Evolutionary conservation across 2,797 vertebrate genomes (phyloP).

Genomic region (Acanthis flammea): DNA sequence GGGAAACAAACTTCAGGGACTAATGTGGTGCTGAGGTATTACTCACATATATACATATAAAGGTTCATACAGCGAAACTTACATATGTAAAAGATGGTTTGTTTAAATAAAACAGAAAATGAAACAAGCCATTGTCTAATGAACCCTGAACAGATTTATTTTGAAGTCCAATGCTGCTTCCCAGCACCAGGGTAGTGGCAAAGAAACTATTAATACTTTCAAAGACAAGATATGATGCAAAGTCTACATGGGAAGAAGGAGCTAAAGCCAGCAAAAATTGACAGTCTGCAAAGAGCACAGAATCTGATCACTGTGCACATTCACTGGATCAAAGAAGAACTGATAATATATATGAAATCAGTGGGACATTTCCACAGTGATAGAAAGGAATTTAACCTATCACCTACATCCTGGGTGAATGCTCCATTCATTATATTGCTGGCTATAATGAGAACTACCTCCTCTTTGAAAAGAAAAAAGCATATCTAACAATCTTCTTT

Average conservation of each 20-base stretch:
- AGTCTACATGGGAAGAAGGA: background rate
- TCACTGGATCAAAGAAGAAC: background rate
- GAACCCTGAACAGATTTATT: background rate
- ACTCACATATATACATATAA: too few relatives aligned
- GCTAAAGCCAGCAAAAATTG: background rate
- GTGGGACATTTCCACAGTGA: background rate
- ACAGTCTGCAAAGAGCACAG: background rate
- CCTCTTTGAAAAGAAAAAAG: background rate
- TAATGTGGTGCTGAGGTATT: accelerated
- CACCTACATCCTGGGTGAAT: background rate
- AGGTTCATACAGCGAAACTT: background rate
- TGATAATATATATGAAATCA: background rate
- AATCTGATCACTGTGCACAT: background rate
- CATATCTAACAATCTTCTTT: background rate
- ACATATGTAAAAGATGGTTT: background rate
- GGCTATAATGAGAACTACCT: background rate
- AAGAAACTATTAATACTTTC: background rate
- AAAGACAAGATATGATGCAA: background rate
- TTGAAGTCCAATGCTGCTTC: background rate
- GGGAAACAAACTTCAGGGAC: background rate
- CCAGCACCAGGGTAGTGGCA: background rate
- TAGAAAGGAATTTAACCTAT: background rate
- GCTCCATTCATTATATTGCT: background rate
- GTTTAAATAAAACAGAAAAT: background rate
- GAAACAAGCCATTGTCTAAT: background rate